Conservation (phyloP, 1,140 invertebrate genomes). For the Lordiphosa collinella region DNA sequence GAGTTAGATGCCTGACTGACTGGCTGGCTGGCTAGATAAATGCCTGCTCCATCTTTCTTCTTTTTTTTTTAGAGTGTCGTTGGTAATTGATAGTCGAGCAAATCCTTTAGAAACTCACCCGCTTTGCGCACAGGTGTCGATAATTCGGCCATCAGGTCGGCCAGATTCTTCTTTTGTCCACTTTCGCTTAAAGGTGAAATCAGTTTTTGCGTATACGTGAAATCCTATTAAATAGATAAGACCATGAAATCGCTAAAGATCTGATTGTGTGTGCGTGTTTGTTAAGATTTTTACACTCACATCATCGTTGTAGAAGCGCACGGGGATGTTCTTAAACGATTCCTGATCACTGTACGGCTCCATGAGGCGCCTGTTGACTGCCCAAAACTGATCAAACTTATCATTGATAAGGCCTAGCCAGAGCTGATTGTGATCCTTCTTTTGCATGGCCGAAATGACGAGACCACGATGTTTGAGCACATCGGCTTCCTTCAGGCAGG, state of each 20-base stretch:
- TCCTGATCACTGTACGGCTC: slow-evolving; percentile 88
- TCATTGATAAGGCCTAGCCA: slow-evolving; percentile 97
- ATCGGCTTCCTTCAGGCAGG: slow-evolving; percentile 98
- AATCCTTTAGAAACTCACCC: slow-evolving; percentile 57
- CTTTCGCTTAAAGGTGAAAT: slow-evolving; percentile 87
- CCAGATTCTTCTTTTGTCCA: slow-evolving; percentile 87
- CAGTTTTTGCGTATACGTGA: slow-evolving; percentile 87
- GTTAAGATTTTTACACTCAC: slow-evolving; percentile 33
- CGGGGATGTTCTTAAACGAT: slow-evolving; percentile 95
- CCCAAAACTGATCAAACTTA: slow-evolving; percentile 99
- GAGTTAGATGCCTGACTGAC: neutral
- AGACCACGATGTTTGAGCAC: slow-evolving; percentile 95
- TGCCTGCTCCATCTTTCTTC: slow-evolving; percentile 1
- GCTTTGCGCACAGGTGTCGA: slow-evolving; percentile 79
- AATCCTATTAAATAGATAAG: slow-evolving; percentile 80
- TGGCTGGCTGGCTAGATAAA: no score
- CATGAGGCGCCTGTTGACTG: slow-evolving; percentile 97
- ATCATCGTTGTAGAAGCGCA: slow-evolving; percentile 89
- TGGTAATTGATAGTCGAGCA: slow-evolving; percentile 50
- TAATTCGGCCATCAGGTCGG: slow-evolving; percentile 86
- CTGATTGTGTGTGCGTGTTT: no score
- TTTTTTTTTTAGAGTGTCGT: slow-evolving; percentile 13
- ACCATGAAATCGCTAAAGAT: neutral
- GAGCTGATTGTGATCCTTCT: slow-evolving; percentile 97
- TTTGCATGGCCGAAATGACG: slow-evolving; percentile 96